These are phyloP conservation scores for Rhodeus uyekii DNA, from an alignment of 2,797 vertebrate species.

Conservation along the genomic window DNA sequence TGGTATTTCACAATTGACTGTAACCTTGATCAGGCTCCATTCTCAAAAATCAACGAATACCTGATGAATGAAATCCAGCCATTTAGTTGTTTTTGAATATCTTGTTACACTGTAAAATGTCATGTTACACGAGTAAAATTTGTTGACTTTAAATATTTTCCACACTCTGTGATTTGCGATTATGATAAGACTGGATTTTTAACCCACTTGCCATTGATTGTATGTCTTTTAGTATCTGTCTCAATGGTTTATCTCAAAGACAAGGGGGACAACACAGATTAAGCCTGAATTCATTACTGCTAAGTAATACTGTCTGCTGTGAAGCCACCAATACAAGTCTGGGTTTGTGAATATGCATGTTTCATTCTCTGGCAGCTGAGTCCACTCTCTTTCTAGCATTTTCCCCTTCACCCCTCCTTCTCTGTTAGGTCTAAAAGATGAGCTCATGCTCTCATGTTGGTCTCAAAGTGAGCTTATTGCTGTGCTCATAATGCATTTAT, in stretches of 20 bases:
- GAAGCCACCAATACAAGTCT: slow-evolving; percentile 28
- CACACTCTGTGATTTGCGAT: background rate
- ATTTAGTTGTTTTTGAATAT: background rate
- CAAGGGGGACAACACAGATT: slow-evolving; percentile 32
- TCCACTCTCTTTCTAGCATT: slow-evolving; percentile 38
- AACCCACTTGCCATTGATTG: slow-evolving; percentile 16
- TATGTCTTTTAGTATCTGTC: slow-evolving; percentile 22
- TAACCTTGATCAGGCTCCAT: background rate
- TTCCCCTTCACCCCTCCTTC: slow-evolving; percentile 39
- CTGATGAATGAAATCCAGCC: background rate
- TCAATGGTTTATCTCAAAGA: slow-evolving; percentile 25
- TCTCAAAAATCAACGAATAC: background rate
- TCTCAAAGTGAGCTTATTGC: slow-evolving; percentile 55
- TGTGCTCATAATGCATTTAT: slow-evolving; percentile 53
- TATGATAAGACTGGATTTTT: background rate
- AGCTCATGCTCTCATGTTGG: slow-evolving; percentile 60
- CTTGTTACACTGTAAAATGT: background rate
- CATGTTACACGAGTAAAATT: background rate
- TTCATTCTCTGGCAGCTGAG: slow-evolving; percentile 33
- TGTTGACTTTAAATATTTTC: background rate
- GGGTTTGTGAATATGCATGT: slow-evolving; percentile 15
- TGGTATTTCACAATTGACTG: background rate
- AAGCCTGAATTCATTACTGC: slow-evolving; percentile 34
- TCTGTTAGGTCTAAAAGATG: slow-evolving; percentile 54
- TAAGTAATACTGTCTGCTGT: slow-evolving; percentile 41